Conservation (phyloP, 2,888 invertebrate species). For the Lepidocyrtoides sp. region DNA sequence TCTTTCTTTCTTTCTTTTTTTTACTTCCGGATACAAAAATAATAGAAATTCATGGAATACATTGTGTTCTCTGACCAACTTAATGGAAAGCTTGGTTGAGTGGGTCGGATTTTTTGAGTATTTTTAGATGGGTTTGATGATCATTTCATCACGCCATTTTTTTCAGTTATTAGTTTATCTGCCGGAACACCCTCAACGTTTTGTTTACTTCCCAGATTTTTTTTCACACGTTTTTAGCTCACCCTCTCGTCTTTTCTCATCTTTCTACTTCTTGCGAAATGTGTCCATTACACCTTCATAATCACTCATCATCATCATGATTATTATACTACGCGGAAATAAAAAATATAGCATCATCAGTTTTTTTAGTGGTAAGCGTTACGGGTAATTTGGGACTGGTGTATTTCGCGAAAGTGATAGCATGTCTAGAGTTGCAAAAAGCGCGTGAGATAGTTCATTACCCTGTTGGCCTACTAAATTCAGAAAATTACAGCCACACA, state of each 20-base stretch:
- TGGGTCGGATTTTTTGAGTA: neutral
- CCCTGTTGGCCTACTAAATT: slow-evolving; percentile 64
- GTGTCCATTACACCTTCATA: neutral
- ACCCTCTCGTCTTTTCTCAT: neutral
- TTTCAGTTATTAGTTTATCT: neutral
- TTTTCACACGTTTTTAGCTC: neutral
- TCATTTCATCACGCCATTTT: neutral
- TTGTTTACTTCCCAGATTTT: neutral
- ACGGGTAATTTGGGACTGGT: no score
- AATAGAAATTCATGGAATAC: neutral
- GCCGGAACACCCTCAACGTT: neutral
- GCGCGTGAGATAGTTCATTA: slow-evolving; percentile 71
- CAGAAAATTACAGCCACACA: neutral
- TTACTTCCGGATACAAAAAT: slow-evolving; percentile 10
- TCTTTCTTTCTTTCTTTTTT: neutral
- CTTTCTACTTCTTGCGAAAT: neutral
- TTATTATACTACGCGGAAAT: neutral
- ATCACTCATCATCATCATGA: slow-evolving; percentile 11
- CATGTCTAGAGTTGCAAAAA: neutral
- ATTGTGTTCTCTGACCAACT: neutral
- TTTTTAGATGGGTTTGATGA: neutral
- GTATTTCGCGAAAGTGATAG: neutral
- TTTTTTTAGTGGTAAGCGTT: no score
- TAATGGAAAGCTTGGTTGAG: neutral
- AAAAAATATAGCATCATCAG: slow-evolving; percentile 8